A percentile compares a stretch with the other conserved stretches of the same genome.
Evolutionary conservation across 2,797 vertebrate genomes (phyloP).

Genomic region (Gadopsis marmoratus): DNA sequence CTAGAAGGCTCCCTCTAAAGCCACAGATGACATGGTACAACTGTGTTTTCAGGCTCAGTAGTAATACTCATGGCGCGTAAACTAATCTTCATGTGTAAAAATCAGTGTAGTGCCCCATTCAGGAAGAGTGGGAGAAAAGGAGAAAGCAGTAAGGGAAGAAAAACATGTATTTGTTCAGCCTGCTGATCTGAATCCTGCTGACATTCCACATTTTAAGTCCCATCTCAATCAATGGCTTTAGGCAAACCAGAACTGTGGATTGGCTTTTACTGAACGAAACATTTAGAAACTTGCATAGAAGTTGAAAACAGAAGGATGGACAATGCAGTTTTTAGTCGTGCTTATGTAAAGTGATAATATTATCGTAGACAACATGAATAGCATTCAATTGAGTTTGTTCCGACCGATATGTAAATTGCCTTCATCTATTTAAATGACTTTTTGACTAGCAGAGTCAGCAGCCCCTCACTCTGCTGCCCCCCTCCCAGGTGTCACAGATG

Average conservation of each 20-base stretch:
- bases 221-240: too few relatives aligned
- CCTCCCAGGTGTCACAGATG: conserved; percentile 89
- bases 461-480: neutral
- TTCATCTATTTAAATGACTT: neutral
- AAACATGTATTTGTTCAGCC: conserved; percentile 15
- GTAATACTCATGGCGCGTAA: neutral
- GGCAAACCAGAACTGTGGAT: neutral
- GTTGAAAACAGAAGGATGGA: neutral
- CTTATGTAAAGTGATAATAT: neutral
- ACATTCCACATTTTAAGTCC: neutral
- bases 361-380: neutral
- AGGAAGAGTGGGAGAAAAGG: neutral
- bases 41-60: neutral
- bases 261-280: neutral
- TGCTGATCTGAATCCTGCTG: conserved; percentile 8
- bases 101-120: neutral
- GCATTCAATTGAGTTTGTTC: neutral
- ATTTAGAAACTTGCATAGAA: neutral
- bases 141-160: neutral
- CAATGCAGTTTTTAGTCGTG: neutral
- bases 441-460: neutral
- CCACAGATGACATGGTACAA: neutral
- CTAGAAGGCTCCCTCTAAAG: neutral
- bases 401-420: neutral
- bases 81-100: conserved; percentile 13